Percentiles rank a stretch among this genome's conserved stretches.
Evolutionary conservation across 2,888 invertebrate genomes (phyloP).

Genomic region (Oscheius myriophilus): DNA sequence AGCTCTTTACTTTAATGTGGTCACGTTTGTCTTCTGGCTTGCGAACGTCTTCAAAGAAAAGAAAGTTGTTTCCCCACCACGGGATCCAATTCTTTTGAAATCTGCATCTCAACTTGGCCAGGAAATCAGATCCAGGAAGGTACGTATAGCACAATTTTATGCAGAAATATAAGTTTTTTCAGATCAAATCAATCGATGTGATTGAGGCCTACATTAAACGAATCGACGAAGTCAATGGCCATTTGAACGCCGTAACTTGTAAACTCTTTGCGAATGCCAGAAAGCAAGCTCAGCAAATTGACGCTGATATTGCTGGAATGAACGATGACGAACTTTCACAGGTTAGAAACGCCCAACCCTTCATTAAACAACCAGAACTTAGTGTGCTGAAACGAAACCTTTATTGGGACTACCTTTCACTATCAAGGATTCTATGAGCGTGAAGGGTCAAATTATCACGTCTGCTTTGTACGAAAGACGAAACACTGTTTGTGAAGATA

Average conservation of each 20-base stretch:
- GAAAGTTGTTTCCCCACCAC: not conserved
- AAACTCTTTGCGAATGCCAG: constrained; percentile 19
- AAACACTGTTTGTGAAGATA: not conserved
- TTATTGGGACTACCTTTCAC: constrained; percentile 19
- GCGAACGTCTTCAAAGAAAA: constrained; percentile 4
- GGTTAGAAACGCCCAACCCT: not conserved
- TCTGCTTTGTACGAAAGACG: not conserved
- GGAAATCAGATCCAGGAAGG: constrained; percentile 1
- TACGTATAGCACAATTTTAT: not conserved
- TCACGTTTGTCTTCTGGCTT: constrained; percentile 16
- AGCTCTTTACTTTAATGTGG: not conserved
- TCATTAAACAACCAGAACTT: not conserved
- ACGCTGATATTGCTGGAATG: not conserved
- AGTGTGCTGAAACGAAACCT: constrained; percentile 15
- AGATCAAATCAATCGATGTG: constrained; percentile 15
- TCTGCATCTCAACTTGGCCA: constrained; percentile 4
- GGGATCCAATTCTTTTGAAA: constrained; percentile 7
- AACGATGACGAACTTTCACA: not conserved
- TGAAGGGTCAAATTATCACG: constrained; percentile 10
- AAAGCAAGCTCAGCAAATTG: not conserved
- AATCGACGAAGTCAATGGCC: constrained; percentile 20
- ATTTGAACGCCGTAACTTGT: constrained; percentile 9
- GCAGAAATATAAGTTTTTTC: not conserved
- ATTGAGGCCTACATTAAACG: constrained; percentile 20
- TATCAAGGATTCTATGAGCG: constrained; percentile 17